Base-by-base conservation (phyloP, 1,140 invertebrate genomes). In the Rhagoletis zephyria region DNA sequence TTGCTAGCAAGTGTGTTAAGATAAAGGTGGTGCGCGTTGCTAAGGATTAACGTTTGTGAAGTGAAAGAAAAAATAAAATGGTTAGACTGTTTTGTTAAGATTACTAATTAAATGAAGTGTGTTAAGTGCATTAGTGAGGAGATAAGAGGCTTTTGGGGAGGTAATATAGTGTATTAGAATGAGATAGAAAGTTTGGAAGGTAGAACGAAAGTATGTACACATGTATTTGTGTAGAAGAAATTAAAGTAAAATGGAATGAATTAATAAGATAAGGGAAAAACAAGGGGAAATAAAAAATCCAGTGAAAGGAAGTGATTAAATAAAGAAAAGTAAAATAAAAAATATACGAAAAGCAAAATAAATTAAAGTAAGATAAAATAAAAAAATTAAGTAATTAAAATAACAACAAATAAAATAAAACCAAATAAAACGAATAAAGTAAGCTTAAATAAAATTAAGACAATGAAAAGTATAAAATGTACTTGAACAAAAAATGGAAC, bases 1-100 rank as follows among this genome's bases (percentile, higher is more conserved):
- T 81, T 56, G n/a, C 48, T 81, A n/a, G 74, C 16, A 14, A 81
- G 14, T 81, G 74, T 3, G 42, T 81, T n/a, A 81, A 81, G 74
- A 81, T 81, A 81, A 81, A 59, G 19, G 7, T 81, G 74, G 16
- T 30, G 30, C 30, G 30, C 30, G 30, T 81, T 81, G 74, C 45
- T 51, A 16, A 56, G 45, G 45, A 19, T 81, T 81, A 56, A 19
- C 74, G 74, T 12, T 56, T 81, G n/a, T 51, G 14, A 7, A 51
- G 74, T 81, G 67, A 51, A 19, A 59, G 45, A 81, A 74, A 67
- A 40, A 5, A n/a, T 5, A 40, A 5, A 56, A 81, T 81, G 74
- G 74, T 81, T n/a, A 81, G 74, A 51, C 9, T 81, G 45, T 2
- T 56, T n/a, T 51, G 74, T 74, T 74, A 45, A 45, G 42, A 45